Percentiles rank a stretch among this genome's conserved stretches.
phyloP scores from a whole-genome alignment of 2,113 vertebrate species.

The Falco punctatus region DNA sequence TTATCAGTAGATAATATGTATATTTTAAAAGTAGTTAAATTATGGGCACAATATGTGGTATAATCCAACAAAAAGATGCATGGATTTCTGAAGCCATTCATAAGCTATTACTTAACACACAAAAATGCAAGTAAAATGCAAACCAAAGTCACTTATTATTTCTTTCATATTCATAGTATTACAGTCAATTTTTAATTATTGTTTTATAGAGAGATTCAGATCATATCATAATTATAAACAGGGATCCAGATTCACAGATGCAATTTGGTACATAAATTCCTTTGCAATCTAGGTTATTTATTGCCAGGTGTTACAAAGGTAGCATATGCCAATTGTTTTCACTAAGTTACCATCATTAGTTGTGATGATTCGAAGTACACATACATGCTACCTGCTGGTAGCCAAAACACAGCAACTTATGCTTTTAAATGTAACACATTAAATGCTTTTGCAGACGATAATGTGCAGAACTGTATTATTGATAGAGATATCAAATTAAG shows the following conservation, averaged over 20 bases:
- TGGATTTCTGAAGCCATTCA: background rate
- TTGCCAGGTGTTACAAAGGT: background rate
- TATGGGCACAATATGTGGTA: background rate
- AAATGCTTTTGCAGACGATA: background rate
- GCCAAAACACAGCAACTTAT: background rate
- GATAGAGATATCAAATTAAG: background rate
- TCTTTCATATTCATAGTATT: background rate
- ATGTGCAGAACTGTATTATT: background rate
- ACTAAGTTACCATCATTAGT: background rate
- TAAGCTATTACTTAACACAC: background rate
- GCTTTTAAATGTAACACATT: background rate
- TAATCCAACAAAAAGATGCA: background rate
- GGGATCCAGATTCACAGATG: background rate
- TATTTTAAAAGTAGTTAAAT: background rate
- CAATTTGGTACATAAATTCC: background rate
- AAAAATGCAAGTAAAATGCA: background rate
- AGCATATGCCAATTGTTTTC: background rate
- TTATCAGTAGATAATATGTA: background rate
- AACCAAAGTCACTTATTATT: background rate
- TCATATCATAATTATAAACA: background rate
- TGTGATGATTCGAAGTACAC: background rate
- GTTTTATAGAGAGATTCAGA: background rate
- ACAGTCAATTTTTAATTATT: background rate
- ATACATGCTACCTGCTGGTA: background rate
- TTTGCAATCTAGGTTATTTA: background rate